Evolutionary conservation across 2,888 invertebrate species (phyloP).

Genomic region (Hydropsyche betteni): DNA sequence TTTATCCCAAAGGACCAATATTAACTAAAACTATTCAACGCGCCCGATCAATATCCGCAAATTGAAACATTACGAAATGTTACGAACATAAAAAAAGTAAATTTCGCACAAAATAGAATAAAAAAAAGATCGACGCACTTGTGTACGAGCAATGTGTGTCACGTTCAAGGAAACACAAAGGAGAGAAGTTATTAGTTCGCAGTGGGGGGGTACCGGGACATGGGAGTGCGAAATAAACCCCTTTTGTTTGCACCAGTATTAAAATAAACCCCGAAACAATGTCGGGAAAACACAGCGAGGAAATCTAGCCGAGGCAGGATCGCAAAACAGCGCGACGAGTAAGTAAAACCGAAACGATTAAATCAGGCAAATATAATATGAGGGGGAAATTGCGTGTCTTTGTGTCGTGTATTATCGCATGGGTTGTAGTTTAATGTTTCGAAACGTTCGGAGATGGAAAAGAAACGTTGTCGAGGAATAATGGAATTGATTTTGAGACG

Average conservation of each 20-base stretch:
- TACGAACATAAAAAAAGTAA: too few relatives aligned
- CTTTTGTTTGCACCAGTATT: slow-evolving; percentile 18
- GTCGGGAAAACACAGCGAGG: neutral
- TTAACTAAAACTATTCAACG: too few relatives aligned
- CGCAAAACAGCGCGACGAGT: too few relatives aligned
- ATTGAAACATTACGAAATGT: too few relatives aligned
- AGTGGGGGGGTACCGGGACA: neutral
- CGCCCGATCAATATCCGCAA: too few relatives aligned
- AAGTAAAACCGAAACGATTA: neutral
- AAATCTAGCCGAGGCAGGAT: neutral
- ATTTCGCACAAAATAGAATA: neutral
- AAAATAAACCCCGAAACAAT: slow-evolving; percentile 27
- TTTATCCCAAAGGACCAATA: too few relatives aligned
- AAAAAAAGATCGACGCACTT: neutral
- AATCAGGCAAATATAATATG: neutral
- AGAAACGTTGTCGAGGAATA: too few relatives aligned
- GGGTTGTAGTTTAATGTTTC: too few relatives aligned
- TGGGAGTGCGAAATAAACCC: slow-evolving; percentile 13
- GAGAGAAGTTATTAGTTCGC: slow-evolving; percentile 20
- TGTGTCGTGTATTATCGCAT: too few relatives aligned
- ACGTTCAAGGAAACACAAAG: slow-evolving; percentile 13
- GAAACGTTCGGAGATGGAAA: too few relatives aligned
- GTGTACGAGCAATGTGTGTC: neutral
- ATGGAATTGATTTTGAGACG: too few relatives aligned
- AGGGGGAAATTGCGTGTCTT: neutral